A percentile compares a stretch with the other conserved stretches of the same genome.
phyloP scores from a whole-genome alignment of 2,888 invertebrate genomes.

The Phasia obesa region DNA sequence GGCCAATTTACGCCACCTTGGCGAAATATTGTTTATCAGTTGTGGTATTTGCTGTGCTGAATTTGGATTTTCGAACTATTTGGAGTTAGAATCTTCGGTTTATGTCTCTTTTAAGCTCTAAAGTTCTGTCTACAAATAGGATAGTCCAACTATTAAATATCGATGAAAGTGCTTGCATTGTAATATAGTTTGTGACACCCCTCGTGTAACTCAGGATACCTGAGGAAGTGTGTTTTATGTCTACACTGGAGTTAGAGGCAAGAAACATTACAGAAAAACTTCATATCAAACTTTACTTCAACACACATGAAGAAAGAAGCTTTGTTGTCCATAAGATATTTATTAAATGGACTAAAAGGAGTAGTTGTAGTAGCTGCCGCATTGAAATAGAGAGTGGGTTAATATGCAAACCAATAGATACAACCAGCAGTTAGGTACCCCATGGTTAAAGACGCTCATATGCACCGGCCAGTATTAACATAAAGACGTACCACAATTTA shows the following conservation, averaged over 20 bases:
- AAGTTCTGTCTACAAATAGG: too few relatives aligned
- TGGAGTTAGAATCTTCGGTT: too few relatives aligned
- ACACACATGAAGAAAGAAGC: constrained; percentile 2
- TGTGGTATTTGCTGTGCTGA: too few relatives aligned
- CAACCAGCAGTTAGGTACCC: constrained; percentile 32
- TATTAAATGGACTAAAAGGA: constrained; percentile 17
- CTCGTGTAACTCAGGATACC: not conserved
- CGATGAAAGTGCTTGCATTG: too few relatives aligned
- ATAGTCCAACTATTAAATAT: too few relatives aligned
- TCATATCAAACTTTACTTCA: constrained; percentile 7
- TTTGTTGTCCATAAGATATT: constrained; percentile 25
- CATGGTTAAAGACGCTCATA: constrained; percentile 1
- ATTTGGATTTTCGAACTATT: too few relatives aligned
- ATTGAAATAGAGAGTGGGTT: not conserved
- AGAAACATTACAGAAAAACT: not conserved
- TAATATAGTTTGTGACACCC: not conserved
- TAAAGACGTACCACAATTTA: constrained; percentile 13
- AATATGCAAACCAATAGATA: constrained; percentile 53
- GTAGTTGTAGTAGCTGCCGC: not conserved
- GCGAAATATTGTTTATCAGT: too few relatives aligned
- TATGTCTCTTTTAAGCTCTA: too few relatives aligned
- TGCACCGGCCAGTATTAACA: not conserved
- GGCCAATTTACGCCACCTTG: too few relatives aligned
- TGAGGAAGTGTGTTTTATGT: constrained; percentile 8
- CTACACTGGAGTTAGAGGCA: constrained; percentile 20